phyloP scores from a whole-genome alignment of 2,113 vertebrate genomes.

The Strix aluco region DNA sequence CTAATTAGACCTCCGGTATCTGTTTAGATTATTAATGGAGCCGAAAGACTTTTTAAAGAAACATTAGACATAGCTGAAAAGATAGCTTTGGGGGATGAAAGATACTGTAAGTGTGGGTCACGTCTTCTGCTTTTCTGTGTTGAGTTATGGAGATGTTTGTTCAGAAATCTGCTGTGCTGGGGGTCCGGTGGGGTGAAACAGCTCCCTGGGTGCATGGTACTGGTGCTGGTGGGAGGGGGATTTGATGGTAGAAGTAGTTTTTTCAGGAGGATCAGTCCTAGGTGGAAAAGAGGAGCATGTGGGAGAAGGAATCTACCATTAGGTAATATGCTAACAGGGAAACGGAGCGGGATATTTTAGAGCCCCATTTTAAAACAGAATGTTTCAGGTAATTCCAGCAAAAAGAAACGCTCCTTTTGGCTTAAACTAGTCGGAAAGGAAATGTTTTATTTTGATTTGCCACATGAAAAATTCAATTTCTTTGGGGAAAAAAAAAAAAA shows the following conservation, averaged over 20 bases:
- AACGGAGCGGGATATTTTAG: not conserved
- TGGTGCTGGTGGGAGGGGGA: not conserved
- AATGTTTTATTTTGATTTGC: not conserved
- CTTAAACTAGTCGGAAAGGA: not conserved
- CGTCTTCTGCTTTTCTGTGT: not conserved
- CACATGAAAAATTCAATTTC: not conserved
- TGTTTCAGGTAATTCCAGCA: not conserved
- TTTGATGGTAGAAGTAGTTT: not conserved
- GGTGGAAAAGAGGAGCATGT: not conserved
- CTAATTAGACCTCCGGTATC: constrained; percentile 26
- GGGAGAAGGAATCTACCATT: not conserved
- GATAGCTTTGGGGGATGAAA: not conserved
- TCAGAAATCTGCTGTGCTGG: not conserved
- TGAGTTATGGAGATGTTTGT: not conserved
- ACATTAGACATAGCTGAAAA: not conserved
- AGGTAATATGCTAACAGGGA: not conserved
- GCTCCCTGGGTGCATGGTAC: accelerated
- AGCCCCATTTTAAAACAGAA: not conserved
- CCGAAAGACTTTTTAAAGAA: not conserved
- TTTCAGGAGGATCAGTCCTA: not conserved
- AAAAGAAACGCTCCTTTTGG: not conserved
- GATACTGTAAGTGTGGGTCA: accelerated
- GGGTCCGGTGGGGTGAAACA: not conserved
- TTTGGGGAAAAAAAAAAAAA: accelerated
- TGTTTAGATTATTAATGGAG: constrained; percentile 34